Percentiles rank a stretch among this genome's conserved stretches.
phyloP scores from a whole-genome alignment of 2,888 invertebrate genomes.

The Poecilobothrus nobilitatus region DNA sequence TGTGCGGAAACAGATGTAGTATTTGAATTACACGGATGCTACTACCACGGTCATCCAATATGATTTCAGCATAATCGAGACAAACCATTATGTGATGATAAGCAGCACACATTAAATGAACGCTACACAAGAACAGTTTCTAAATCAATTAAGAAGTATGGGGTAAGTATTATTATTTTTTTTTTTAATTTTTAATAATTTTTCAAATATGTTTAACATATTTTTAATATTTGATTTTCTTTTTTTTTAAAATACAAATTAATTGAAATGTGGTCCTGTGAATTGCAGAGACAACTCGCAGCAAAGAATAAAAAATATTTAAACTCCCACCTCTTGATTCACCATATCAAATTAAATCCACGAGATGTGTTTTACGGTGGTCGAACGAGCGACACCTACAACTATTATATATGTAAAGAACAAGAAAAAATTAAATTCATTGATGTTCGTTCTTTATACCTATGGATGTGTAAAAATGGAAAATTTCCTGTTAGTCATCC shows the following conservation, averaged over 20 bases:
- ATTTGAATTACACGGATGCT: constrained; percentile 10
- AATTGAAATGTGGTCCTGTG: not conserved
- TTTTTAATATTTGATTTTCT: too few relatives aligned
- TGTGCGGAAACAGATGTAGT: not conserved
- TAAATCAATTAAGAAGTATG: constrained; percentile 1
- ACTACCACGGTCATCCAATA: constrained; percentile 10
- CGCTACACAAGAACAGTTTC: not conserved
- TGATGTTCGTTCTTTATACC: constrained; percentile 30
- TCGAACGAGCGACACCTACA: constrained; percentile 24
- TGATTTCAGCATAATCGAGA: constrained; percentile 10
- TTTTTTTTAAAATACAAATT: too few relatives aligned
- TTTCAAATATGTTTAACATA: too few relatives aligned
- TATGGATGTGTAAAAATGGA: constrained; percentile 28
- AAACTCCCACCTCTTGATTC: too few relatives aligned
- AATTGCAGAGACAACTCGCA: not conserved
- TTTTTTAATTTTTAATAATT: too few relatives aligned
- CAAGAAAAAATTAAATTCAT: constrained; percentile 26
- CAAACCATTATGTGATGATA: not conserved
- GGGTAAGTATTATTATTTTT: too few relatives aligned
- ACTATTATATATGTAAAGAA: constrained; percentile 23
- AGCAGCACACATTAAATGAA: too few relatives aligned
- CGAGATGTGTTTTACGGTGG: too few relatives aligned
- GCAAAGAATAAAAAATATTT: constrained; percentile 19
- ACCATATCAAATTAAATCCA: too few relatives aligned
- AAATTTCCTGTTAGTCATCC: too few relatives aligned